phyloP scores from a whole-genome alignment of 2,888 invertebrate species.

The Ormyrus labotus region DNA sequence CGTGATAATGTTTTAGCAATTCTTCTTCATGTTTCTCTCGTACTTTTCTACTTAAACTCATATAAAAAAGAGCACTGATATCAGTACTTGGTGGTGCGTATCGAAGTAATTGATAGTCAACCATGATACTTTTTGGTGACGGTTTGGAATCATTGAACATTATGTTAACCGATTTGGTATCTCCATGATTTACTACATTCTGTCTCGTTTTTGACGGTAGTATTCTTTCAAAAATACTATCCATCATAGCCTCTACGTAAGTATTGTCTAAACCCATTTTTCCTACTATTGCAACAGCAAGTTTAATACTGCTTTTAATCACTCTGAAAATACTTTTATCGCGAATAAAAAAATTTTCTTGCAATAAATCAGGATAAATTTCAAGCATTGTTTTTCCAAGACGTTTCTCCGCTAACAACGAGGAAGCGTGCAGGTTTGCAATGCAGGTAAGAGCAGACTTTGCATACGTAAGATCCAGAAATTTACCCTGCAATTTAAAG shows the following conservation, averaged over 20 bases:
- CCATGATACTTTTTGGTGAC: conserved; percentile 77
- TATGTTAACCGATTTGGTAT: conserved; percentile 22
- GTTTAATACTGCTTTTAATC: conserved; percentile 4
- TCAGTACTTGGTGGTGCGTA: conserved; percentile 70
- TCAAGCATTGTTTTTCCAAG: conserved; percentile 21
- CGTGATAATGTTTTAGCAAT: conserved; percentile 57
- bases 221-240: conserved; percentile 80
- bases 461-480: neutral
- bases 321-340: neutral
- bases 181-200: conserved; percentile 63
- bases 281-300: neutral
- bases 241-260: neutral
- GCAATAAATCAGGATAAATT: conserved; percentile 23
- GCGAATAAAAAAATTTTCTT: conserved; percentile 3
- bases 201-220: conserved; percentile 74
- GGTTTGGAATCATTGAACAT: conserved; percentile 34
- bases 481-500: too few species aligned
- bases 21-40: conserved; percentile 50
- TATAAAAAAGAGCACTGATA: conserved; percentile 53
- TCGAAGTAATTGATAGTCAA: conserved; percentile 84
- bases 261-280: conserved; percentile 3
- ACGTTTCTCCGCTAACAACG: conserved; percentile 63
- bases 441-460: conserved; percentile 61
- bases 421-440: conserved; percentile 66
- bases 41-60: conserved; percentile 54